Percentiles rank a stretch among this genome's conserved stretches.
Conservation (phyloP, 2,113 vertebrate genomes). For the Ophiodon elongatus region DNA sequence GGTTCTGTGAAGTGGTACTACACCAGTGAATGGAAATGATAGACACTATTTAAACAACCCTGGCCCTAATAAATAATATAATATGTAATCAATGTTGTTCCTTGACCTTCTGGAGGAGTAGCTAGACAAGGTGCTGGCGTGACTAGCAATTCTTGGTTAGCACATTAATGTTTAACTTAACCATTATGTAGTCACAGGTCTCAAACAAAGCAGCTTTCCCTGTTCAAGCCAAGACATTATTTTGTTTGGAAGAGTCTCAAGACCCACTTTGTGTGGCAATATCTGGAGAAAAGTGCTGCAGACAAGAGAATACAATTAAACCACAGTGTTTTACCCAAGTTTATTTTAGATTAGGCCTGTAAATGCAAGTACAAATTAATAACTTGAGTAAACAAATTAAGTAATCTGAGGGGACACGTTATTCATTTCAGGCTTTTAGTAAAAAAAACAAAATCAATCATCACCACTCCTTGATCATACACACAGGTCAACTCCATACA, state of each 20-base stretch:
- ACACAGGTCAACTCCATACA: background rate
- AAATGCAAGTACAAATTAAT: too few species aligned
- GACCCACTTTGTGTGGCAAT: background rate
- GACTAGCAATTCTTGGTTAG: conserved; percentile 20
- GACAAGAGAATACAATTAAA: background rate
- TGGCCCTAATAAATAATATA: background rate
- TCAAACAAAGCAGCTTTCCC: conserved; percentile 33
- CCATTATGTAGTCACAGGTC: background rate
- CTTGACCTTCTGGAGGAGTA: background rate
- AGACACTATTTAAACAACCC: background rate
- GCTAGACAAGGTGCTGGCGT: background rate
- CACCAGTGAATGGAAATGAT: background rate
- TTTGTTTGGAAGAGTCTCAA: conserved; percentile 16
- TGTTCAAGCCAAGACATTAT: background rate
- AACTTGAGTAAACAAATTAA: background rate
- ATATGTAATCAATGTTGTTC: background rate
- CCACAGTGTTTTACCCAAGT: background rate
- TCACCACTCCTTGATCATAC: background rate
- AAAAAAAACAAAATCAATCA: too few species aligned
- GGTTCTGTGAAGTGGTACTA: background rate
- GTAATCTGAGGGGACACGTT: background rate
- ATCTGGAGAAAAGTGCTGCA: conserved; percentile 3
- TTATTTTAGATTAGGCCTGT: background rate
- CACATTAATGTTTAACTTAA: conserved; percentile 52
- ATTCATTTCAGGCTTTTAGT: background rate